These are phyloP conservation scores for Erpobdella octoculata DNA, from an alignment of 2,888 invertebrate species.

Conservation along the genomic window DNA sequence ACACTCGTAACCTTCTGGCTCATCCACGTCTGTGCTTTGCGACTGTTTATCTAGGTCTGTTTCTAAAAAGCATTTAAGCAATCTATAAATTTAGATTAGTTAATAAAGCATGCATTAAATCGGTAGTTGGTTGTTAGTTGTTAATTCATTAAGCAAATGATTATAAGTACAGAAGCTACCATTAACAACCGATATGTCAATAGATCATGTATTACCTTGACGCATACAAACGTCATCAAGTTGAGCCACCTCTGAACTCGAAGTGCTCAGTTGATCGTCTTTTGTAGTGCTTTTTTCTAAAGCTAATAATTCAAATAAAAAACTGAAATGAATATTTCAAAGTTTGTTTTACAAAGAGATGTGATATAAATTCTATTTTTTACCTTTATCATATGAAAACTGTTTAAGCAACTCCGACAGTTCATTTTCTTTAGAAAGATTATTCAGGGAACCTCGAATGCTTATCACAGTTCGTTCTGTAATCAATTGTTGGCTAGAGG, in stretches of 20 bases:
- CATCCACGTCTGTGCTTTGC: conserved; percentile 34
- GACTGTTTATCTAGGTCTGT: conserved; percentile 27
- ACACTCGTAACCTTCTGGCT: conserved; percentile 40
- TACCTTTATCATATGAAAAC: conserved; percentile 18
- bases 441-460: conserved; percentile 22
- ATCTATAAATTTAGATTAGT: neutral
- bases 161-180: no score
- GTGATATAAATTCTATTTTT: neutral
- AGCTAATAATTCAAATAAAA: neutral
- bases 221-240: conserved; percentile 43
- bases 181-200: no score
- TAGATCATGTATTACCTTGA: no score
- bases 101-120: neutral
- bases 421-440: conserved; percentile 21
- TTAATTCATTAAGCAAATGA: no score
- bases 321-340: neutral
- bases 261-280: conserved; percentile 43
- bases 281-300: conserved; percentile 4
- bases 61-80: neutral
- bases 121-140: no score
- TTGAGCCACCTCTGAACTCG: conserved; percentile 45
- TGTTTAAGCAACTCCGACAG: conserved; percentile 27
- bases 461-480: conserved; percentile 35
- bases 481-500: conserved; percentile 35
- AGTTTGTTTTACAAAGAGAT: neutral